phyloP scores from a whole-genome alignment of 2,113 vertebrate species.

The Corythornis cristatus region DNA sequence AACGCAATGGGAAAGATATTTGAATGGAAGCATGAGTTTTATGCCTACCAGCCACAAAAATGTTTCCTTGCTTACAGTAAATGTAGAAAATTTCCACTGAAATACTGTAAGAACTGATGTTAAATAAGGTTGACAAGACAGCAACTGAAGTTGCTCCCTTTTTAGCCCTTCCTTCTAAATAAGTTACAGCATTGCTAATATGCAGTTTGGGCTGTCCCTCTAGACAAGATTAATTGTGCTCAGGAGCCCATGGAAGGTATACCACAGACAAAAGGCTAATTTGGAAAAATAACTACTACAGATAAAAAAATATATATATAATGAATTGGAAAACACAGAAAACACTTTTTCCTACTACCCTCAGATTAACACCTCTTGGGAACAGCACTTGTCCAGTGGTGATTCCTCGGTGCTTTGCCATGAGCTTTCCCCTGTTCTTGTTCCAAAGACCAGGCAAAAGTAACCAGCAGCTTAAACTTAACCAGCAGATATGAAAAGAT shows the following conservation, averaged over 20 bases:
- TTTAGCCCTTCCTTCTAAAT: neutral
- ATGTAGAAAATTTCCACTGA: neutral
- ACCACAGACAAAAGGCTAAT: neutral
- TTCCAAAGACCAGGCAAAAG: neutral
- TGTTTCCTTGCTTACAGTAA: neutral
- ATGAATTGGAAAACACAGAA: neutral
- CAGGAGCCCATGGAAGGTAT: neutral
- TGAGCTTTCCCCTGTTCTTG: neutral
- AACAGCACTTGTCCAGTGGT: neutral
- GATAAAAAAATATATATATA: neutral
- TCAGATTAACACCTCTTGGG: neutral
- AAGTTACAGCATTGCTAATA: neutral
- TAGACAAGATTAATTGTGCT: neutral
- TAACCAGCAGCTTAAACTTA: neutral
- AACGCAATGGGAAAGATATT: accelerated
- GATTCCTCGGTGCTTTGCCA: neutral
- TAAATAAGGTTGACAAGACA: neutral
- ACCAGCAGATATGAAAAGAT: neutral
- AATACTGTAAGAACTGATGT: neutral
- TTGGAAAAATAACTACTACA: neutral
- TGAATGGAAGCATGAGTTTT: neutral
- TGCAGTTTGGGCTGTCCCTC: neutral
- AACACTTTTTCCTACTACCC: neutral
- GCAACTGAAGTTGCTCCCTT: neutral
- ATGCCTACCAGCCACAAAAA: neutral